phyloP scores from a whole-genome alignment of 2,888 invertebrate species.

The Pantelozetes paolii region DNA sequence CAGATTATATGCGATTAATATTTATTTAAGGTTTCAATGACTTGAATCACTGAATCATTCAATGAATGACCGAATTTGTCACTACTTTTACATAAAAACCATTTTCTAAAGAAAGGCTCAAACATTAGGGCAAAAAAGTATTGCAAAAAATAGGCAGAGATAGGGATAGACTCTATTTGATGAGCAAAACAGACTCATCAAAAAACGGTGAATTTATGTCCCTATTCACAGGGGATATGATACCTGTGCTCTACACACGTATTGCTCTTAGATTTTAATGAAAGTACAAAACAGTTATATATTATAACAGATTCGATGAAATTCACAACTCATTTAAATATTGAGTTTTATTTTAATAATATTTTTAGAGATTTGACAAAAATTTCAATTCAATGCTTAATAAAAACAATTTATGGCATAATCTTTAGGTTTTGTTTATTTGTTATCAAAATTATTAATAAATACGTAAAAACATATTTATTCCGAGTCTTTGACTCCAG shows the following conservation, averaged over 20 bases:
- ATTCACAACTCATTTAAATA: conserved; percentile 9
- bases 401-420: no score
- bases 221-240: conserved; percentile 18
- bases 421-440: no score
- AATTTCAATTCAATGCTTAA: neutral
- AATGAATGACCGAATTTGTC: neutral
- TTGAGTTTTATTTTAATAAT: neutral
- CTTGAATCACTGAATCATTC: neutral
- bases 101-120: conserved; percentile 24
- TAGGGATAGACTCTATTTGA: conserved; percentile 28
- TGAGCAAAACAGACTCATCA: conserved; percentile 30
- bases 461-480: no score
- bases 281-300: neutral
- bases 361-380: neutral
- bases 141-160: no score
- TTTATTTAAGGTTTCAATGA: conserved; percentile 36
- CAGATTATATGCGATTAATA: conserved; percentile 32
- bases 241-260: neutral
- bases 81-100: conserved; percentile 28
- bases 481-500: no score
- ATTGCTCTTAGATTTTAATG: conserved; percentile 24
- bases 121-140: neutral
- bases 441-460: no score
- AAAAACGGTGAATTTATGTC: conserved; percentile 25
- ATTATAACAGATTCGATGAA: neutral